Evolutionary conservation across 2,888 invertebrate species (phyloP).

Genomic region (Tanytarsus gracilentus): DNA sequence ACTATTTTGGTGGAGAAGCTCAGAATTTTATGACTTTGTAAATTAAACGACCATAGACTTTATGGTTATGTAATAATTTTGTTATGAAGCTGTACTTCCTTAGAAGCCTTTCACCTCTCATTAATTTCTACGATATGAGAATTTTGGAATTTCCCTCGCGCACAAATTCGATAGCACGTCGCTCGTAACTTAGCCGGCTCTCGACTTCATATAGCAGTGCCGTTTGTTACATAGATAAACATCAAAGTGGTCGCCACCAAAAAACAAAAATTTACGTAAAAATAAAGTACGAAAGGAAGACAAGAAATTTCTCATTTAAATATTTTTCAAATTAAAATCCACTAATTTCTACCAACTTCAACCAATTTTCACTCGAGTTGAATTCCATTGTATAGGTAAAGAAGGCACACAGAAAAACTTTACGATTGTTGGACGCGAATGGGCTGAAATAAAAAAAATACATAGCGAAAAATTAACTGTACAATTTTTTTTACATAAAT

Average conservation of each 20-base stretch:
- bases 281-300: not conserved
- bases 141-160: too few relatives aligned
- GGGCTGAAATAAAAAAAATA: not conserved
- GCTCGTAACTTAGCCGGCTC: too few relatives aligned
- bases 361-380: slow-evolving; percentile 23
- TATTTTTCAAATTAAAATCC: slow-evolving; percentile 25
- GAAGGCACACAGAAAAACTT: slow-evolving; percentile 1
- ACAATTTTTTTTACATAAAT: slow-evolving; percentile 24
- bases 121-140: too few relatives aligned
- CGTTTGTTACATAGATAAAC: too few relatives aligned
- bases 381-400: slow-evolving; percentile 2
- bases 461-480: slow-evolving; percentile 1
- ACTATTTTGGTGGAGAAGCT: too few relatives aligned
- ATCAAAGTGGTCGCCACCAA: not conserved
- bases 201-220: too few relatives aligned
- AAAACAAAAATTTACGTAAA: not conserved
- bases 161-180: too few relatives aligned
- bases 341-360: not conserved
- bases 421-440: slow-evolving; percentile 22
- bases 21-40: too few relatives aligned
- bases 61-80: too few relatives aligned
- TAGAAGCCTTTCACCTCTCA: too few relatives aligned
- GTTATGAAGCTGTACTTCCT: too few relatives aligned
- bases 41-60: too few relatives aligned
- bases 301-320: slow-evolving; percentile 15